Percentiles rank a stretch among this genome's conserved stretches.
These are phyloP conservation scores for Protodeltote pygarga DNA, from an alignment of 2,888 invertebrate species.

Conservation along the genomic window DNA sequence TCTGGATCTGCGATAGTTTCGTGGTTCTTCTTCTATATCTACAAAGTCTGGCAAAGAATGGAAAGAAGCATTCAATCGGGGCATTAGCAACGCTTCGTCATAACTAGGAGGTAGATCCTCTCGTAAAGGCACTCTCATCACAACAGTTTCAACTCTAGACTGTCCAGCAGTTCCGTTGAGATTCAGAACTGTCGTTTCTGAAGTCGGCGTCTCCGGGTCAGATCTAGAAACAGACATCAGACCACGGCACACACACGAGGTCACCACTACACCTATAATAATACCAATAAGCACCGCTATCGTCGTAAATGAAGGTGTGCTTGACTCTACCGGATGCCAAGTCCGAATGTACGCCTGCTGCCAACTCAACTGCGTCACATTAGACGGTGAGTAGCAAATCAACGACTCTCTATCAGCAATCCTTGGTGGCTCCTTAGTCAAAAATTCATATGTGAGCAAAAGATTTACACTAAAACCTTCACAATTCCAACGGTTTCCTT, in stretches of 20 bases:
- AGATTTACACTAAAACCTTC: constrained; percentile 88
- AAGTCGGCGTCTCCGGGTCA: constrained; percentile 62
- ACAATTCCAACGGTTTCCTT: constrained; percentile 93
- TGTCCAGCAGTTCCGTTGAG: constrained; percentile 61
- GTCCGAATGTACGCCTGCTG: constrained; percentile 88
- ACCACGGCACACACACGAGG: constrained; percentile 86
- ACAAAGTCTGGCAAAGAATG: constrained; percentile 85
- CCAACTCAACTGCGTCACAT: constrained; percentile 90
- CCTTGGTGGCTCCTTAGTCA: constrained; percentile 86
- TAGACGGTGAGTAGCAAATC: constrained; percentile 89
- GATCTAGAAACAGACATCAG: constrained; percentile 76
- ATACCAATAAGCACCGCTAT: constrained; percentile 84
- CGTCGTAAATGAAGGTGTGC: constrained; percentile 82
- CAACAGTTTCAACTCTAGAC: constrained; percentile 66
- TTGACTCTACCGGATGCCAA: constrained; percentile 84
- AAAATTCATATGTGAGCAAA: constrained; percentile 87
- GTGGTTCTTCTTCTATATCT: constrained; percentile 68
- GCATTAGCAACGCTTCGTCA: constrained; percentile 92
- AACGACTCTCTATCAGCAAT: constrained; percentile 76
- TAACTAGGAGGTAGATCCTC: constrained; percentile 89
- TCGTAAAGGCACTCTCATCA: constrained; percentile 69
- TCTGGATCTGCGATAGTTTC: constrained; percentile 73
- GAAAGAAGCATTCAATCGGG: constrained; percentile 88
- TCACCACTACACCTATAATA: constrained; percentile 84
- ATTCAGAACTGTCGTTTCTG: constrained; percentile 77